phyloP scores from a whole-genome alignment of 2,888 invertebrate genomes.

The Diplolepis rosae region DNA sequence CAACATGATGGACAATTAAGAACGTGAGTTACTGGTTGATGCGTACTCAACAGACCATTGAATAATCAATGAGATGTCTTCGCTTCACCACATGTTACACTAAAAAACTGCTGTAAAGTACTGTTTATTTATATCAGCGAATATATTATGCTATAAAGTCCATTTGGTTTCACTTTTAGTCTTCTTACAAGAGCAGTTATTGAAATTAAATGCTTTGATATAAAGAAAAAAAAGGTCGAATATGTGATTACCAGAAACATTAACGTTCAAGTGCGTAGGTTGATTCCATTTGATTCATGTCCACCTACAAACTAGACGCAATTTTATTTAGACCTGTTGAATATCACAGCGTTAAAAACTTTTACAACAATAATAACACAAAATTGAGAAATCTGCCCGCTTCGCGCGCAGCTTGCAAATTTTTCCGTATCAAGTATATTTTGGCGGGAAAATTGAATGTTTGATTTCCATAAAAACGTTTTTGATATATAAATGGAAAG shows the following conservation, averaged over 20 bases:
- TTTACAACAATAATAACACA: too few relatives aligned
- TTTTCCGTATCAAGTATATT: too few relatives aligned
- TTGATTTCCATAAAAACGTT: too few relatives aligned
- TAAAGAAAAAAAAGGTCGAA: not conserved
- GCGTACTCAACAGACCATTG: slow-evolving; percentile 46
- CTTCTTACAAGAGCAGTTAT: not conserved
- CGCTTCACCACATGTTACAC: slow-evolving; percentile 20
- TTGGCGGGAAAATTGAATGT: too few relatives aligned
- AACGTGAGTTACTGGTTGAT: slow-evolving; percentile 48
- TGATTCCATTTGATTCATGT: not conserved
- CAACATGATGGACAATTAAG: slow-evolving; percentile 46
- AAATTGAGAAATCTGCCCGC: too few relatives aligned
- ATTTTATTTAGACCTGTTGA: too few relatives aligned
- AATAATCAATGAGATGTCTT: slow-evolving; percentile 45
- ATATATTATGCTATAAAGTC: slow-evolving; percentile 17
- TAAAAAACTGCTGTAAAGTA: slow-evolving; percentile 26
- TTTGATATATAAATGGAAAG: too few relatives aligned
- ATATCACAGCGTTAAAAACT: too few relatives aligned
- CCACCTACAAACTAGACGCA: not conserved
- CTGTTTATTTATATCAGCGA: slow-evolving; percentile 26
- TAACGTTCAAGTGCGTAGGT: not conserved
- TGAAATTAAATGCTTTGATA: not conserved
- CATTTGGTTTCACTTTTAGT: not conserved
- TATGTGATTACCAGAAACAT: not conserved
- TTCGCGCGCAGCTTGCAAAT: too few relatives aligned